Evolutionary conservation across 2,888 invertebrate genomes (phyloP).

Genomic region (Tenthredo mesomela): DNA sequence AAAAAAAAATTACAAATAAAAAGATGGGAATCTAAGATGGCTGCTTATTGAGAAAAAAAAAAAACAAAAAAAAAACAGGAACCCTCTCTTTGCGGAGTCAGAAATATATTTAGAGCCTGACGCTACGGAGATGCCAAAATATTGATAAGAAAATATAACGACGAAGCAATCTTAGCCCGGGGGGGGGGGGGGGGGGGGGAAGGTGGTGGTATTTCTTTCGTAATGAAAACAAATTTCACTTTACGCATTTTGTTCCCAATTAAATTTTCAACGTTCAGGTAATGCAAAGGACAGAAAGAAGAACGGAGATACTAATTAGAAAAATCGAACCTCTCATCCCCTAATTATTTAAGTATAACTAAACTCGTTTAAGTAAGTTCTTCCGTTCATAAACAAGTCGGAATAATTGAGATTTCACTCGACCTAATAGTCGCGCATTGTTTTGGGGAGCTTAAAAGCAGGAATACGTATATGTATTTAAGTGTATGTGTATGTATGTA

Average conservation of each 20-base stretch:
- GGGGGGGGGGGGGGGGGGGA: background rate
- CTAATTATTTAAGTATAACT: background rate
- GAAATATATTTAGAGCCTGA: conserved; percentile 42
- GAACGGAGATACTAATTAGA: background rate
- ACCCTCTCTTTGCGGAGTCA: conserved; percentile 42
- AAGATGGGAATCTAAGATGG: background rate
- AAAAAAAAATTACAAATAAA: background rate
- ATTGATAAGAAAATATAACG: conserved; percentile 22
- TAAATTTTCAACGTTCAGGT: background rate
- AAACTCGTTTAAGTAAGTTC: background rate
- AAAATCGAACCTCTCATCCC: background rate
- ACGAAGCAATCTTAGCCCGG: background rate
- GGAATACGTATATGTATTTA: background rate
- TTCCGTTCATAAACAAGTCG: background rate
- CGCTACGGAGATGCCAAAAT: conserved; percentile 22
- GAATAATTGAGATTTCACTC: conserved; percentile 28
- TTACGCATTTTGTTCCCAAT: background rate
- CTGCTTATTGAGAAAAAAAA: background rate
- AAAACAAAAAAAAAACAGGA: background rate
- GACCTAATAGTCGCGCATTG: background rate
- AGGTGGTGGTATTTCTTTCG: background rate
- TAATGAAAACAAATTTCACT: background rate
- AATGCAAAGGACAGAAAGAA: background rate
- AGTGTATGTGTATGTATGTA: too few species aligned
- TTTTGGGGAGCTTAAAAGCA: background rate